Percentiles rank a stretch among this genome's conserved stretches.
Conservation (phyloP, 2,797 vertebrate genomes). For the Lophotriccus pileatus region DNA sequence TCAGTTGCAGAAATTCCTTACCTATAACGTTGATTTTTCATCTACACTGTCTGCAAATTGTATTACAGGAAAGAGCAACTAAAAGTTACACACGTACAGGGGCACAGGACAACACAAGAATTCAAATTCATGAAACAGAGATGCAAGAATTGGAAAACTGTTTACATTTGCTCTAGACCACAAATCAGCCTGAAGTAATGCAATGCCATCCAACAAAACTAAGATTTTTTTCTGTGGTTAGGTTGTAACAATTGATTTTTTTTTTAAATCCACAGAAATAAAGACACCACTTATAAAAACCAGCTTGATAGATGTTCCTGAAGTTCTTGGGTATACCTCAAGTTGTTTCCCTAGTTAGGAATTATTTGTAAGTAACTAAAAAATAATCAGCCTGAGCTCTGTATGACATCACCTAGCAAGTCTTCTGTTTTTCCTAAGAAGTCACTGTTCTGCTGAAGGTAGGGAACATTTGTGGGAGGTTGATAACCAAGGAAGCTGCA, state of each 20-base stretch:
- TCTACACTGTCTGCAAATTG: neutral
- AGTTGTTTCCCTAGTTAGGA: neutral
- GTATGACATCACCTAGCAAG: rapidly evolving
- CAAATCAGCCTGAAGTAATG: neutral
- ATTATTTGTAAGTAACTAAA: neutral
- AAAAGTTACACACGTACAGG: neutral
- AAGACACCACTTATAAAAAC: neutral
- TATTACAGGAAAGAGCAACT: neutral
- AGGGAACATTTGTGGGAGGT: neutral
- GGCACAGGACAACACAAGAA: neutral
- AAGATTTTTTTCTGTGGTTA: neutral
- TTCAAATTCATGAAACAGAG: neutral
- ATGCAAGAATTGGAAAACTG: neutral
- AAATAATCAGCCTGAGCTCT: neutral
- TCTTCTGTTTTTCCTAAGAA: neutral
- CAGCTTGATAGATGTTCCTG: neutral
- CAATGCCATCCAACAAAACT: neutral
- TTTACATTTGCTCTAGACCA: neutral
- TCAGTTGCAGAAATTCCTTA: neutral
- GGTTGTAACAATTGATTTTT: neutral
- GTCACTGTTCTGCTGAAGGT: neutral
- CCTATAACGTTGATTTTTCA: neutral
- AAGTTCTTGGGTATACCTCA: neutral
- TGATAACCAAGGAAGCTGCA: neutral
- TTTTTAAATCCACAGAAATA: neutral